A percentile compares a stretch with the other conserved stretches of the same genome.
These are phyloP conservation scores for Alosa sapidissima DNA, from an alignment of 2,797 vertebrate species.

Conservation along the genomic window DNA sequence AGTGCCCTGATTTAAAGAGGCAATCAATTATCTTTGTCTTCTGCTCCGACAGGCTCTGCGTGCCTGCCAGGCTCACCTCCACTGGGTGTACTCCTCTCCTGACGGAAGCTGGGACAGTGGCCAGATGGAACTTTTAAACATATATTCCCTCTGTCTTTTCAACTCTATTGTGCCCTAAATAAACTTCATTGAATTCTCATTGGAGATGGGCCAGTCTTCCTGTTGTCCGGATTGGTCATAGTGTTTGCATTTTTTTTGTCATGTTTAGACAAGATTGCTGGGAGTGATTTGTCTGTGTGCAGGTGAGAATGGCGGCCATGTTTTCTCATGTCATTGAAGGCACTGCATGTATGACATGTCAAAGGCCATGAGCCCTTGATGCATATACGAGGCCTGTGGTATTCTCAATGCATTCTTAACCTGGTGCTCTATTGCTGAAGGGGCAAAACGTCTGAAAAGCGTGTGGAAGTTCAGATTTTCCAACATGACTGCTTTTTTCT, in stretches of 20 bases:
- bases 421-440: constrained; percentile 2
- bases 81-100: constrained; percentile 63
- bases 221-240: background rate
- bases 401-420: background rate
- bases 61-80: constrained; percentile 67
- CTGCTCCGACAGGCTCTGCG: constrained; percentile 64
- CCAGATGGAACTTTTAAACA: constrained; percentile 60
- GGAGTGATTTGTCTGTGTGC: background rate
- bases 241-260: background rate
- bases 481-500: background rate
- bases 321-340: background rate
- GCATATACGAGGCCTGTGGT: background rate
- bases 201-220: constrained; percentile 45
- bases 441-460: background rate
- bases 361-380: background rate
- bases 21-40: constrained; percentile 56
- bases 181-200: constrained; percentile 41
- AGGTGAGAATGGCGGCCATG: background rate
- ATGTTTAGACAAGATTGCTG: background rate
- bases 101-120: constrained; percentile 63
- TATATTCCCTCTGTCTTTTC: constrained; percentile 46
- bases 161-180: constrained; percentile 51
- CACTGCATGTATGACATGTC: background rate
- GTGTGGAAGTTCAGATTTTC: background rate
- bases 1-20: constrained; percentile 66